These are phyloP conservation scores for Acanthacorydalis orientalis DNA, from an alignment of 2,888 invertebrate genomes.

Conservation along the genomic window DNA sequence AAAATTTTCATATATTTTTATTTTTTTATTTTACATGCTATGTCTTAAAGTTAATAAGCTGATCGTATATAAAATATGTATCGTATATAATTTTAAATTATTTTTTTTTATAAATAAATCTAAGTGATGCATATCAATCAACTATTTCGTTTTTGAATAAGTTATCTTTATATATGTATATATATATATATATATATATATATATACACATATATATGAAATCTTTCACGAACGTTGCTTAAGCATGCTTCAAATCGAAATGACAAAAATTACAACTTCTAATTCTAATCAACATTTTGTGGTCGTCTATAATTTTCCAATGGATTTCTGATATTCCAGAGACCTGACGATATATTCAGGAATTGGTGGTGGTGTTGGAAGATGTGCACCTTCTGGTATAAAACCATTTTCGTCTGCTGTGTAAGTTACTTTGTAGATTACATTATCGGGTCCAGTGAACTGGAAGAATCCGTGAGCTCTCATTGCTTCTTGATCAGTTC, in stretches of 20 bases:
- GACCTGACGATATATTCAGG: constrained; percentile 17
- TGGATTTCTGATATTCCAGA: constrained; percentile 12
- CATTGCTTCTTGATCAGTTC: constrained; percentile 37
- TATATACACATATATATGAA: too few species aligned
- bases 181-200: neutral
- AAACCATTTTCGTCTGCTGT: constrained; percentile 44
- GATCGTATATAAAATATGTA: constrained; percentile 1
- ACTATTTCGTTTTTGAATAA: neutral
- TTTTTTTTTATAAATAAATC: constrained; percentile 1
- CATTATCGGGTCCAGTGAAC: constrained; percentile 46
- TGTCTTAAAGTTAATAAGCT: neutral
- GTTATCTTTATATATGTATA: too few species aligned
- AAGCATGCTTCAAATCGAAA: too few species aligned
- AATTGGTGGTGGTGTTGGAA: constrained; percentile 16
- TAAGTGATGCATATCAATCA: neutral
- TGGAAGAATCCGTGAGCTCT: constrained; percentile 47
- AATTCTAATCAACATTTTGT: neutral
- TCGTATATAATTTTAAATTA: constrained; percentile 1
- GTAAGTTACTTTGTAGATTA: constrained; percentile 37
- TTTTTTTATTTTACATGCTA: neutral
- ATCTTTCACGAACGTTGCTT: too few species aligned
- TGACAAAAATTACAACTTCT: too few species aligned
- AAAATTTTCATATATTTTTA: neutral
- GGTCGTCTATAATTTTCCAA: constrained; percentile 8
- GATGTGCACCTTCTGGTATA: constrained; percentile 34